These are phyloP conservation scores for Itoplectis maculator DNA, from an alignment of 2,888 invertebrate species.

Conservation along the genomic window DNA sequence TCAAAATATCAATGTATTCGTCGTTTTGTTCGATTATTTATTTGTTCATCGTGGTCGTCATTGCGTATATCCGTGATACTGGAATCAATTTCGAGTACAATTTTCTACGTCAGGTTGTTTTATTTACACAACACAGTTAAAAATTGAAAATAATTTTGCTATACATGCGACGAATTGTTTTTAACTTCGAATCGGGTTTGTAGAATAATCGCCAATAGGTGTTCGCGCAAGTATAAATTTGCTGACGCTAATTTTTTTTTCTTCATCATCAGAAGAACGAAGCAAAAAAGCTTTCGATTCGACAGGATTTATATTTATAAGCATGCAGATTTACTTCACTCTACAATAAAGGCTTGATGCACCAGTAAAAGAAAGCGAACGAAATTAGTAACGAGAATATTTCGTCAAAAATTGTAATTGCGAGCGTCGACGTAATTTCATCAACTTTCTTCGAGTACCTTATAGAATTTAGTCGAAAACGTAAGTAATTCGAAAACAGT, in stretches of 20 bases:
- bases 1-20: conserved; percentile 38
- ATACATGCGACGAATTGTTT: conserved; percentile 2
- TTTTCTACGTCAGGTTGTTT: conserved; percentile 45
- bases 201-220: neutral
- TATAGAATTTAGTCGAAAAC: conserved; percentile 43
- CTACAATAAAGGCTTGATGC: conserved; percentile 53
- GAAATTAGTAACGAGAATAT: conserved; percentile 9
- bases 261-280: conserved; percentile 5
- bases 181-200: neutral
- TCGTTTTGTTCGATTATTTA: conserved; percentile 41
- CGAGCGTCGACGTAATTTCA: conserved; percentile 29
- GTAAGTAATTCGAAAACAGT: conserved; percentile 31
- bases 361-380: conserved; percentile 32
- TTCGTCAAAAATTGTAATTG: conserved; percentile 15
- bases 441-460: conserved; percentile 45
- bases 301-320: conserved; percentile 35
- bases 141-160: neutral
- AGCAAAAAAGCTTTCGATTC: conserved; percentile 29
- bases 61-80: neutral
- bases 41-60: conserved; percentile 32
- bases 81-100: conserved; percentile 7
- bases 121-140: neutral
- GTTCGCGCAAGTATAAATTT: conserved; percentile 16
- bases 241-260: conserved; percentile 1
- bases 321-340: conserved; percentile 47